phyloP scores from a whole-genome alignment of 2,797 vertebrate genomes.

The Xenentodon cancila region DNA sequence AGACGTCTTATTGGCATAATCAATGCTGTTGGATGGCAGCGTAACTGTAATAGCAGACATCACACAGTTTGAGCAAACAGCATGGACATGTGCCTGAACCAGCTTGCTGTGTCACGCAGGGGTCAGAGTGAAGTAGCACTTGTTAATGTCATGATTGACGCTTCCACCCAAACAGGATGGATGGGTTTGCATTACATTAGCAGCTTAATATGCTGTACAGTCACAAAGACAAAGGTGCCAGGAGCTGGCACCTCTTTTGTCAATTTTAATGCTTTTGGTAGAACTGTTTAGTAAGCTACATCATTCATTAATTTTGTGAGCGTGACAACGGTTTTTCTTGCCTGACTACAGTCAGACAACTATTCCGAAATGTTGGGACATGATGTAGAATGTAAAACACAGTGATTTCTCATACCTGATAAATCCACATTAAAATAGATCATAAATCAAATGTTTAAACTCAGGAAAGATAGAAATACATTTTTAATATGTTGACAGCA shows the following conservation, averaged over 20 bases:
- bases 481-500: too few relatives aligned
- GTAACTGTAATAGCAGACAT: conserved; percentile 58
- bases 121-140: conserved; percentile 55
- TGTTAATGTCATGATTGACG: conserved; percentile 25
- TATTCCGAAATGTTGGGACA: too few relatives aligned
- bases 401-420: too few relatives aligned
- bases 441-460: too few relatives aligned
- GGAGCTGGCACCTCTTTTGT: not conserved
- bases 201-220: conserved; percentile 8
- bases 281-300: too few relatives aligned
- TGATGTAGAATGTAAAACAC: too few relatives aligned
- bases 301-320: too few relatives aligned
- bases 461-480: too few relatives aligned
- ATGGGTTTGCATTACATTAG: conserved; percentile 15
- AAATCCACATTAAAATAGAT: too few relatives aligned
- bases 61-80: conserved; percentile 42
- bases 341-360: too few relatives aligned
- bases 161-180: conserved; percentile 26
- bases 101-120: conserved; percentile 22
- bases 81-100: conserved; percentile 47
- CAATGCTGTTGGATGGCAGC: conserved; percentile 59
- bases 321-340: too few relatives aligned
- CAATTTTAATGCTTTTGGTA: too few relatives aligned
- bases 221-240: conserved; percentile 2
- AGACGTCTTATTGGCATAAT: conserved; percentile 65